A percentile compares a stretch with the other conserved stretches of the same genome.
These are phyloP conservation scores for Channa striata DNA, from an alignment of 2,797 vertebrate species.

Conservation along the genomic window DNA sequence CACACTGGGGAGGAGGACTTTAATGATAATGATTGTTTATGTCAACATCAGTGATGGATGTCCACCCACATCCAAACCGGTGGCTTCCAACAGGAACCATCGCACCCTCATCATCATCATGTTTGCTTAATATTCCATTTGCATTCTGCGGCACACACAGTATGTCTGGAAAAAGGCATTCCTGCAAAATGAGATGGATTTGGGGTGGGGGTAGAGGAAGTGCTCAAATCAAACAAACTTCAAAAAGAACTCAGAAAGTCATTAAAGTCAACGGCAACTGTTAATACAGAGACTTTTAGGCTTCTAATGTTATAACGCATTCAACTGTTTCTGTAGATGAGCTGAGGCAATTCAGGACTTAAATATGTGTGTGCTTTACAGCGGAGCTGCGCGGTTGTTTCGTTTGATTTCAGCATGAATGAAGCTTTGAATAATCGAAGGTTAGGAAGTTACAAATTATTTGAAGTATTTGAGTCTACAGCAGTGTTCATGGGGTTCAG, in stretches of 20 bases:
- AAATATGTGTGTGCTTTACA: not conserved
- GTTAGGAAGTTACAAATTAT: not conserved
- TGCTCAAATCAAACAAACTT: not conserved
- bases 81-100: constrained; percentile 53
- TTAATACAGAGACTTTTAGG: constrained; percentile 22
- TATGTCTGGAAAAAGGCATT: constrained; percentile 2
- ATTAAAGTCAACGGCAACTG: constrained; percentile 2
- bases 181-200: constrained; percentile 4
- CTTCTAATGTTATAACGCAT: constrained; percentile 2
- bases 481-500: constrained; percentile 3
- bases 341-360: not conserved
- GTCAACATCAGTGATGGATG: constrained; percentile 48
- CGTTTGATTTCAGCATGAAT: constrained; percentile 17
- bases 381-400: not conserved
- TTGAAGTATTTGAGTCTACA: constrained; percentile 12
- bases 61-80: constrained; percentile 50
- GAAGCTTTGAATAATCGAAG: constrained; percentile 15
- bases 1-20: constrained; percentile 16
- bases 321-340: constrained; percentile 1
- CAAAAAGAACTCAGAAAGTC: not conserved
- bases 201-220: not conserved
- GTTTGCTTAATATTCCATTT: constrained; percentile 33
- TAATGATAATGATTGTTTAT: constrained; percentile 46
- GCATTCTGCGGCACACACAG: not conserved
- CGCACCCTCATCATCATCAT: constrained; percentile 39